phyloP scores from a whole-genome alignment of 2,113 vertebrate species.

The Brienomyrus brachyistius region DNA sequence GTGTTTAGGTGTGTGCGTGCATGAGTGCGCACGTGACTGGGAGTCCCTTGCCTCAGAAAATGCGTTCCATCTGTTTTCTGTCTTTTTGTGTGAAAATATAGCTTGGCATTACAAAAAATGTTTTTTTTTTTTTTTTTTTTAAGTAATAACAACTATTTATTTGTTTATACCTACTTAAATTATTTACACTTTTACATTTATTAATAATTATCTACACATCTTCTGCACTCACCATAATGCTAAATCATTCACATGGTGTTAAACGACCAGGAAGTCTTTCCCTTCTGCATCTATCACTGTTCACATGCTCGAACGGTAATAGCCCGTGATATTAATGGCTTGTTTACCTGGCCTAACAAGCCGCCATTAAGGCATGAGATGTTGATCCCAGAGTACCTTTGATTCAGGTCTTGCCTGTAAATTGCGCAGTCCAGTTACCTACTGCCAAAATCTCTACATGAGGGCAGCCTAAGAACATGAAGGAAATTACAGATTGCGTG shows the following conservation, averaged over 20 bases:
- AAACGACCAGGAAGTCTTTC: conserved; percentile 1
- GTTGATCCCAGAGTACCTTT: background rate
- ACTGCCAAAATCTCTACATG: background rate
- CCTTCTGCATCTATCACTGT: background rate
- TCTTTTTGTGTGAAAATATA: background rate
- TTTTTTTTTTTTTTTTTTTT: no score
- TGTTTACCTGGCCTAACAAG: background rate
- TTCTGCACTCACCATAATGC: background rate
- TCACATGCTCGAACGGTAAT: background rate
- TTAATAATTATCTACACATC: background rate
- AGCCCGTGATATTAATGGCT: background rate
- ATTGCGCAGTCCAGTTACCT: background rate
- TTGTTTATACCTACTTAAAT: background rate
- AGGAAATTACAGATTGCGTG: background rate
- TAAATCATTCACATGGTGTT: conserved; percentile 6
- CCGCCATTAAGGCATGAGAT: background rate
- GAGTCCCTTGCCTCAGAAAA: background rate
- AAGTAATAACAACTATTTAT: background rate
- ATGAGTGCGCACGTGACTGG: background rate
- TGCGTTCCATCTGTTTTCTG: background rate
- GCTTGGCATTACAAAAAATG: background rate
- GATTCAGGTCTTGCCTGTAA: background rate
- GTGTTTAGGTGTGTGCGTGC: background rate
- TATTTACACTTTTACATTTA: no score
- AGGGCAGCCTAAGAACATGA: background rate